Conservation (phyloP, 1,140 invertebrate genomes). For the Trichogramma pretiosum region DNA sequence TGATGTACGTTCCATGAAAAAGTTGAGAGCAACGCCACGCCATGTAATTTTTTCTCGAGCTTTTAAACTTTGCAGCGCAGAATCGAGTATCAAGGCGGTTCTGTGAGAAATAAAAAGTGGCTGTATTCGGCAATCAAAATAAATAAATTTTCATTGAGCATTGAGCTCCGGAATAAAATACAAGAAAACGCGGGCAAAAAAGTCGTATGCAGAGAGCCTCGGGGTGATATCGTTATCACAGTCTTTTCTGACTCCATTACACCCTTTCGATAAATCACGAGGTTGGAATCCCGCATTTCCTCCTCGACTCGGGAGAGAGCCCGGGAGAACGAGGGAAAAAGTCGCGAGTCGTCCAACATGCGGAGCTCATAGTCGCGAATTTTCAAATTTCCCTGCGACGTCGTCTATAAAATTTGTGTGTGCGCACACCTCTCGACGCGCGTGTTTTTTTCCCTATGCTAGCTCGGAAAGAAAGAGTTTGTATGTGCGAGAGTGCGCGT, state of each 20-base stretch:
- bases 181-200: no score
- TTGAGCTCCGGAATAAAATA: no score
- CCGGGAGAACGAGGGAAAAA: neutral
- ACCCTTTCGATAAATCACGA: slow-evolving; percentile 16
- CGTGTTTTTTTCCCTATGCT: neutral
- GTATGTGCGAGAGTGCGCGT: neutral
- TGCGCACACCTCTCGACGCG: neutral
- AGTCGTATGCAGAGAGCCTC: no score
- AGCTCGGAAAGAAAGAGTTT: no score
- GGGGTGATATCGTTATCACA: no score
- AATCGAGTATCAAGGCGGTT: neutral
- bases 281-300: neutral
- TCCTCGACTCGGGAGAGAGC: neutral
- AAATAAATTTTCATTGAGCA: no score
- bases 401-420: slow-evolving; percentile 13
- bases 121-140: no score
- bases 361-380: slow-evolving; percentile 8
- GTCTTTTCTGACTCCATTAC: slow-evolving; percentile 8
- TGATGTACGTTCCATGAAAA: slow-evolving; percentile 10
- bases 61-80: neutral
- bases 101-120: no score
- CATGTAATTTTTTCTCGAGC: no score
- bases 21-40: no score
- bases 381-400: slow-evolving; percentile 10
- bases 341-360: no score